Evolutionary conservation across 1,140 invertebrate genomes (phyloP).

Genomic region (Drosophila ercepeae): DNA sequence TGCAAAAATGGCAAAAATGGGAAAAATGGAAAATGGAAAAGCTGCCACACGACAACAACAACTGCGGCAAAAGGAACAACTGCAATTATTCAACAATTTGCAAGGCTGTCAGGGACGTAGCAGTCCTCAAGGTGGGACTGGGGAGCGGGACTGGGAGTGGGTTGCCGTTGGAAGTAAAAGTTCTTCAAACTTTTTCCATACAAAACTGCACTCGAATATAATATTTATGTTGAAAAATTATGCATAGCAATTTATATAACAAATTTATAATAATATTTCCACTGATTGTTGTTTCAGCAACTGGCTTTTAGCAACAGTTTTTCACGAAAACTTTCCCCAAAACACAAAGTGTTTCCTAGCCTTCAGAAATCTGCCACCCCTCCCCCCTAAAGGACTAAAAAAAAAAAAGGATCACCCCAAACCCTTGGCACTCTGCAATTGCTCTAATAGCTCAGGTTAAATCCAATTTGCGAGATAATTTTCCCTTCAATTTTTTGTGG

Average conservation of each 20-base stretch:
- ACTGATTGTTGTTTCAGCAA: slow-evolving; percentile 10
- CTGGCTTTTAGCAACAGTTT: slow-evolving; percentile 12
- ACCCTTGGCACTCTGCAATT: too few relatives aligned
- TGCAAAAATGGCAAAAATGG: too few relatives aligned
- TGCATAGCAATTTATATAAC: neutral
- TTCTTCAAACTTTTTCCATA: slow-evolving; percentile 45
- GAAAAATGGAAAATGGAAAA: slow-evolving; percentile 62
- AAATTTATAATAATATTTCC: slow-evolving; percentile 28
- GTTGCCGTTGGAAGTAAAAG: slow-evolving; percentile 30
- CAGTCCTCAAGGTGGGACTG: neutral
- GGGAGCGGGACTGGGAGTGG: slow-evolving; percentile 6
- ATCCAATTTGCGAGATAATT: too few relatives aligned
- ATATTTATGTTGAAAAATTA: slow-evolving; percentile 18
- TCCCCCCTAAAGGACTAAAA: too few relatives aligned
- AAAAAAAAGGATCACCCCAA: too few relatives aligned
- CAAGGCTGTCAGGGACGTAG: slow-evolving; percentile 16
- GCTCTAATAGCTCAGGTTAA: too few relatives aligned
- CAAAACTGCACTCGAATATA: slow-evolving; percentile 31
- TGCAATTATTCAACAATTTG: slow-evolving; percentile 80
- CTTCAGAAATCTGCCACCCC: too few relatives aligned
- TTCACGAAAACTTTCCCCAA: slow-evolving; percentile 10
- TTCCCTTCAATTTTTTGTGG: too few relatives aligned
- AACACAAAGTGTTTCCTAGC: slow-evolving; percentile 6
- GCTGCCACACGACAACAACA: slow-evolving; percentile 40
- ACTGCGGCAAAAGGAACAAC: slow-evolving; percentile 41